Conservation (phyloP, 2,888 invertebrate species). For the Amblyteles armatorius region DNA sequence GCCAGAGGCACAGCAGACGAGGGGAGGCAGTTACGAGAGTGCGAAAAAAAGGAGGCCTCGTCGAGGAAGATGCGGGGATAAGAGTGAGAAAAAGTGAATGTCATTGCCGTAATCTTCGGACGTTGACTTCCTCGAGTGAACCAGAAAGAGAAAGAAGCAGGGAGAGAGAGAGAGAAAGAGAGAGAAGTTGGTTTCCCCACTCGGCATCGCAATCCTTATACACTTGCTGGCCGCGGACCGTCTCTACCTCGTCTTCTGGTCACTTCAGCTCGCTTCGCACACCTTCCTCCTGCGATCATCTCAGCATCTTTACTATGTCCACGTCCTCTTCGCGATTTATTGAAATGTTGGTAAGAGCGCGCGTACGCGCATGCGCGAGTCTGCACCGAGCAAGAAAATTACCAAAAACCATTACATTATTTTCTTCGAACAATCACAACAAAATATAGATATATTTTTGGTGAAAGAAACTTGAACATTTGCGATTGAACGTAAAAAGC, state of each 20-base stretch:
- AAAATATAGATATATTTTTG: no score
- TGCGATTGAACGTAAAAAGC: no score
- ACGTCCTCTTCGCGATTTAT: not conserved
- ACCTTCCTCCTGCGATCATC: conserved; percentile 4
- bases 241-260: conserved; percentile 59
- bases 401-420: no score
- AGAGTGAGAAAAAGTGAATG: conserved; percentile 84
- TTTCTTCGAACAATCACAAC: no score
- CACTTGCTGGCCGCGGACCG: conserved; percentile 62
- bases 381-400: no score
- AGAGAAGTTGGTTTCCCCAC: conserved; percentile 43
- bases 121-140: conserved; percentile 82
- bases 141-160: conserved; percentile 38
- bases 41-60: conserved; percentile 66
- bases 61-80: conserved; percentile 76
- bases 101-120: conserved; percentile 85
- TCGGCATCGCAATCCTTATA: conserved; percentile 54
- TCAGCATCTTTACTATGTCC: not conserved
- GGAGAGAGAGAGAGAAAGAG: conserved; percentile 38
- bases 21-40: conserved; percentile 41
- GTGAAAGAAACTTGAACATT: no score
- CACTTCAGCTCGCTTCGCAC: conserved; percentile 30
- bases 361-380: not conserved
- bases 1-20: conserved; percentile 45
- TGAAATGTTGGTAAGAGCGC: not conserved